Percentiles rank a stretch among this genome's conserved stretches.
phyloP scores from a whole-genome alignment of 2,797 vertebrate species.

The Catostomus latipinnis region DNA sequence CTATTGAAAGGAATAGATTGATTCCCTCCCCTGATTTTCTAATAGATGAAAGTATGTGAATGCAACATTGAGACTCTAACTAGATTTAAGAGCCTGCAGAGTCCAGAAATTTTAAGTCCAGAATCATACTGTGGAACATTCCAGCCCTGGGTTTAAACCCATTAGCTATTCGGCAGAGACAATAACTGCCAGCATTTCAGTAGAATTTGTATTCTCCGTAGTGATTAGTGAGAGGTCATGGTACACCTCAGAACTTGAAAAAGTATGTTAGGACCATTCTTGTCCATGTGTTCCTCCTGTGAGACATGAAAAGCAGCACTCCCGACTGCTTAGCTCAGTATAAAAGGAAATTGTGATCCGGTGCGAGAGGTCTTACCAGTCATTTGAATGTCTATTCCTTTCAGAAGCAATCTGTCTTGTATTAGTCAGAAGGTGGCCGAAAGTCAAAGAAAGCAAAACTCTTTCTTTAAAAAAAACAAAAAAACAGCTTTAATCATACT shows the following conservation, averaged over 20 bases:
- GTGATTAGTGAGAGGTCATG: constrained; percentile 31
- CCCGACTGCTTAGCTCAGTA: constrained; percentile 27
- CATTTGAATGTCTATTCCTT: constrained; percentile 41
- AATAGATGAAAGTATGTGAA: constrained; percentile 19
- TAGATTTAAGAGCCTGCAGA: constrained; percentile 11
- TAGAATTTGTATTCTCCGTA: constrained; percentile 5
- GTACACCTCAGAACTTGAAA: constrained; percentile 25
- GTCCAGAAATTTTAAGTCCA: not conserved
- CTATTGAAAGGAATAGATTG: constrained; percentile 1
- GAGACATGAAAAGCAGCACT: constrained; percentile 13
- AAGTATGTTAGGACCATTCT: constrained; percentile 26
- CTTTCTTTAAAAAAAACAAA: not conserved
- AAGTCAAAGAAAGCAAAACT: constrained; percentile 18
- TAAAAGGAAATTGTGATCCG: constrained; percentile 30
- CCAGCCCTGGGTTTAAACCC: not conserved
- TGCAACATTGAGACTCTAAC: not conserved
- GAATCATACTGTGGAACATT: constrained; percentile 31
- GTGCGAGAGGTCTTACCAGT: constrained; percentile 21
- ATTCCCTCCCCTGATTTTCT: not conserved
- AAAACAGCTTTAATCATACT: constrained; percentile 27
- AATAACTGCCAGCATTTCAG: constrained; percentile 32
- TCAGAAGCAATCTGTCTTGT: constrained; percentile 20
- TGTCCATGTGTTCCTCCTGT: not conserved
- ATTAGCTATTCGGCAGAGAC: constrained; percentile 31
- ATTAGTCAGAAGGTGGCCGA: not conserved